Percentiles rank a stretch among this genome's conserved stretches.
These are phyloP conservation scores for Galeopterus variegatus DNA, from an alignment of 2,113 vertebrate species.

Conservation along the genomic window DNA sequence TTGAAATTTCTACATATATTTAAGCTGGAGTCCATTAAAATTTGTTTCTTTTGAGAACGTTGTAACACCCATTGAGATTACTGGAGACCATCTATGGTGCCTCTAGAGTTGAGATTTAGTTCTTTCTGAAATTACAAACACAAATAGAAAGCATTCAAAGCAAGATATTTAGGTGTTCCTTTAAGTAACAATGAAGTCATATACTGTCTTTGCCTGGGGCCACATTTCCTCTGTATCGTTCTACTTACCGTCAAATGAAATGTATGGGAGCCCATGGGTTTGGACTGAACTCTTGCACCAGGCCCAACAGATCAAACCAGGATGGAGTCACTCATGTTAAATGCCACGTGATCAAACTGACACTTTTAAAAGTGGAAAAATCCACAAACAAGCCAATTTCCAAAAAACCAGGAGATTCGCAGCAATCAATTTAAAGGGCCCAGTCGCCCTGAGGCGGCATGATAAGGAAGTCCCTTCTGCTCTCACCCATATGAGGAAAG, in stretches of 20 bases:
- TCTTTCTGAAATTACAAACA: neutral
- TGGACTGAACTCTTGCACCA: neutral
- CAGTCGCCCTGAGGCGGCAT: neutral
- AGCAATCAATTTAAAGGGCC: neutral
- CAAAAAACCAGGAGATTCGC: neutral
- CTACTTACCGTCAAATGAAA: neutral
- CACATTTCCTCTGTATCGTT: neutral
- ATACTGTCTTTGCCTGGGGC: neutral
- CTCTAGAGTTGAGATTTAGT: neutral
- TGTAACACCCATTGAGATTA: neutral
- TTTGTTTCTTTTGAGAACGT: conserved; percentile 24
- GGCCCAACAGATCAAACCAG: neutral
- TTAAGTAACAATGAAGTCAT: neutral
- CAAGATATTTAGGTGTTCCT: neutral
- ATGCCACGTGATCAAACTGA: neutral
- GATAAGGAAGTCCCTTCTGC: neutral
- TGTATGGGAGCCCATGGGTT: neutral
- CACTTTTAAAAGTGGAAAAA: neutral
- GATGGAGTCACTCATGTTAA: neutral
- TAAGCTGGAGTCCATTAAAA: conserved; percentile 57
- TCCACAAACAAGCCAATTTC: neutral
- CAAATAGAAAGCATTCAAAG: neutral
- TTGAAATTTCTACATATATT: conserved; percentile 10
- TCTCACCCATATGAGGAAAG: neutral
- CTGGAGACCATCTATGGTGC: neutral